phyloP scores from a whole-genome alignment of 1,140 invertebrate species.

The Eciton burchellii region DNA sequence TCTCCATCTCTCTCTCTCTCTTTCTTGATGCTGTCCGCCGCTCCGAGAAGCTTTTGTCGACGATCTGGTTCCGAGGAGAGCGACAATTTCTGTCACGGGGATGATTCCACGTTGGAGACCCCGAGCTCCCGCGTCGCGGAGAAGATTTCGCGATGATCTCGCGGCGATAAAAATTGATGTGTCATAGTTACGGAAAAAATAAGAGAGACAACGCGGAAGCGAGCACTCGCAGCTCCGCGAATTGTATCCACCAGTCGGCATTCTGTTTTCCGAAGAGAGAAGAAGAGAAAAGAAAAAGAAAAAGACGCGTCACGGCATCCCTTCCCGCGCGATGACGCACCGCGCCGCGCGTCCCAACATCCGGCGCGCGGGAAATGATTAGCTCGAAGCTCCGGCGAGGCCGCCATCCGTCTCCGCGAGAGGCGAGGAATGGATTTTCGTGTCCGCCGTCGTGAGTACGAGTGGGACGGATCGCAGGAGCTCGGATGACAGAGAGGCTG shows the following conservation, averaged over 20 bases:
- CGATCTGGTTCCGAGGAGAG: slow-evolving; percentile 11
- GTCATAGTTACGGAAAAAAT: not conserved
- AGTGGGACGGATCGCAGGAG: slow-evolving; percentile 36
- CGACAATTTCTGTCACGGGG: not conserved
- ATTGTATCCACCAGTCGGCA: not conserved
- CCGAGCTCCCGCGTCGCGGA: not conserved
- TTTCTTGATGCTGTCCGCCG: not conserved
- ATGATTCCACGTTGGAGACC: slow-evolving; percentile 1
- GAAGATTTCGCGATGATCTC: slow-evolving; percentile 19
- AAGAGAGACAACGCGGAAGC: too few relatives aligned
- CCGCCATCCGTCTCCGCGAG: not conserved
- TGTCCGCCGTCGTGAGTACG: slow-evolving; percentile 41
- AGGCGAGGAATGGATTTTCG: slow-evolving; percentile 39
- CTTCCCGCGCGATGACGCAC: too few relatives aligned
- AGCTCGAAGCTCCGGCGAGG: not conserved
- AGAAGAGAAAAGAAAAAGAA: too few relatives aligned
- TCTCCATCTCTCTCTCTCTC: slow-evolving; percentile 14
- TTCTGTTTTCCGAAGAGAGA: not conserved
- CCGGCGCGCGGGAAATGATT: not conserved
- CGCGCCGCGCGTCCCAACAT: too few relatives aligned
- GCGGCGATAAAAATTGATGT: slow-evolving; percentile 1
- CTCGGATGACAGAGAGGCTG: slow-evolving; percentile 53
- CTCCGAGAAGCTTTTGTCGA: not conserved
- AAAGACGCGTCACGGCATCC: too few relatives aligned
- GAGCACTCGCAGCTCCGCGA: too few relatives aligned